These are phyloP conservation scores for Melikaiella ostensackeni DNA, from an alignment of 2,888 invertebrate genomes.

Conservation along the genomic window DNA sequence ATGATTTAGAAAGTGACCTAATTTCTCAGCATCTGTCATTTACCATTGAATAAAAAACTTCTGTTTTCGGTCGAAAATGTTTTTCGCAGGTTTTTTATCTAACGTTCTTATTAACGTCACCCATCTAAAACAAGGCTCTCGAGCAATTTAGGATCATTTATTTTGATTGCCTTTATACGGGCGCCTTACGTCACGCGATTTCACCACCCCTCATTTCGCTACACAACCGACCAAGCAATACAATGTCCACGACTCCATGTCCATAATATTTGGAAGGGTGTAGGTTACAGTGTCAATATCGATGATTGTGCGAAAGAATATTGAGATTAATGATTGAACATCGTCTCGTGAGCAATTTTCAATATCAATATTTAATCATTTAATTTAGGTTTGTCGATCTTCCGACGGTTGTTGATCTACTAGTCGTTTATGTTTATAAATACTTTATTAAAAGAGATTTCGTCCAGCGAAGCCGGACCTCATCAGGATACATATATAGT, in stretches of 20 bases:
- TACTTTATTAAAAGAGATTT: too few relatives aligned
- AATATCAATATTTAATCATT: neutral
- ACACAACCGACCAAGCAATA: neutral
- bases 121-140: slow-evolving; percentile 6
- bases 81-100: slow-evolving; percentile 10
- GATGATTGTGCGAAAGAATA: neutral
- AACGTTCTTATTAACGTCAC: slow-evolving; percentile 18
- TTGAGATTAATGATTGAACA: neutral
- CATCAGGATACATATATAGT: too few relatives aligned
- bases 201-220: slow-evolving; percentile 11
- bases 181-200: slow-evolving; percentile 63
- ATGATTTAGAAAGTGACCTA: neutral
- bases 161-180: slow-evolving; percentile 72
- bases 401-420: too few relatives aligned
- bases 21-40: neutral
- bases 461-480: too few relatives aligned
- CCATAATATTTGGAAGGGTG: neutral
- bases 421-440: too few relatives aligned
- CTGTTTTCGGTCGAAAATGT: slow-evolving; percentile 17
- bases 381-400: too few relatives aligned
- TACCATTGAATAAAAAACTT: neutral
- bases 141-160: slow-evolving; percentile 72
- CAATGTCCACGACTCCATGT: neutral
- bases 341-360: neutral
- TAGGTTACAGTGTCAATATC: neutral